Base-by-base conservation (phyloP, 1,140 invertebrate species). In the Mactra quadrangularis region DNA sequence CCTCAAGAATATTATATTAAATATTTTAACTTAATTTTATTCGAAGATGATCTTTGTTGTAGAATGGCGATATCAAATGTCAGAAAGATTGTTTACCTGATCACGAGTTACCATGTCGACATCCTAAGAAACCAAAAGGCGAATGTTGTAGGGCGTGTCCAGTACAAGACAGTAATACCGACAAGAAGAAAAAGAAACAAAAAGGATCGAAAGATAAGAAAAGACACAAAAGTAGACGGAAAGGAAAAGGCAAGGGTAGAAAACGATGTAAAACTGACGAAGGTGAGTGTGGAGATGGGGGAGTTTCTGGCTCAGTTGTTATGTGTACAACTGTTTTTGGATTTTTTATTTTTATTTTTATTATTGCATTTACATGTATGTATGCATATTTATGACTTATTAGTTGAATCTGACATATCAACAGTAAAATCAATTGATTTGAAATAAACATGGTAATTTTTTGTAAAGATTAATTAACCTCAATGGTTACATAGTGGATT, bases 11-110 rank as follows among this genome's bases (percentile, higher is more conserved):
- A n/a, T n/a, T n/a, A n/a, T n/a, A n/a, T n/a, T n/a, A n/a, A n/a
- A n/a, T n/a, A n/a, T n/a, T n/a, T n/a, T n/a, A n/a, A n/a, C n/a
- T n/a, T n/a, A n/a, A n/a, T n/a, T n/a, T n/a, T n/a, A n/a, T n/a
- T n/a, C n/a, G n/a, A n/a, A n/a, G n/a, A n/a, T n/a, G n/a, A n/a
- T n/a, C n/a, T n/a, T n/a, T n/a, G n/a, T 60, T 41, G 27, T 50
- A 81, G 77, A 81, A 81, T 50, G 77, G 77, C 0, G 64, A 81
- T 25, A 71, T 81, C 45, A 81, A 81, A 62, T 81, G 77, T 52
- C 29, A 71, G 52, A 81, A 81, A 47, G 77, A 81, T 33, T 81
- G 77, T 35, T 25, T 81, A 50, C 77, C 77, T 0, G 77, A 81
- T 35, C 52, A 81, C 64, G 77, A 81, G 41, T 29, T 81, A 22